Conservation (phyloP, 1,140 invertebrate species). For the Ruditapes philippinarum region DNA sequence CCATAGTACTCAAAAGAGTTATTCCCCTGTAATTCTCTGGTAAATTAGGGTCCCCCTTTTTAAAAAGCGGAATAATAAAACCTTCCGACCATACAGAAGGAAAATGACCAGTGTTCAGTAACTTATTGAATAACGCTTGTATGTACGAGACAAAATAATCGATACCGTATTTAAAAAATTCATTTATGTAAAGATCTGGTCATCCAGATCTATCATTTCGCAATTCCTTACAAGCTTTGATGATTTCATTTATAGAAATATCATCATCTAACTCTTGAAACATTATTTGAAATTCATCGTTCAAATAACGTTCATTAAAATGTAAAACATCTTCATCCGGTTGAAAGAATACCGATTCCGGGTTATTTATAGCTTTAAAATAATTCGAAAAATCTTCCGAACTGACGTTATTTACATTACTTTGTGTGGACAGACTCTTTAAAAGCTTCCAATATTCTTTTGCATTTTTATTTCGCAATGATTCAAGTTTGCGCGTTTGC, state of each 20-base stretch:
- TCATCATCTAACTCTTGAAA: constrained; percentile 20
- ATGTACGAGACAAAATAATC: neutral
- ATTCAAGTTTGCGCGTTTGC: constrained; percentile 6
- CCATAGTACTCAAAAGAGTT: constrained; percentile 26
- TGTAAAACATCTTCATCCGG: neutral
- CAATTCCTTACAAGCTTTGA: constrained; percentile 4
- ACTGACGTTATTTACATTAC: neutral
- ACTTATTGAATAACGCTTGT: constrained; percentile 24
- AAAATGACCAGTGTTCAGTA: constrained; percentile 28
- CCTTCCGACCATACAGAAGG: neutral
- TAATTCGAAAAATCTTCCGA: neutral
- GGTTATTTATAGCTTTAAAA: constrained; percentile 37
- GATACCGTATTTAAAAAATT: constrained; percentile 35
- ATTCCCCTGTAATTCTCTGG: constrained; percentile 31
- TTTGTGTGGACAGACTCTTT: neutral
- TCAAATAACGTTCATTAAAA: neutral
- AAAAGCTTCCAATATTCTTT: constrained; percentile 6
- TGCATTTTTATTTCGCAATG: constrained; percentile 4
- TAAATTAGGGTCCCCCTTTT: neutral
- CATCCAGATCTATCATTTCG: neutral
- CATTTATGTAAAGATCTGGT: neutral
- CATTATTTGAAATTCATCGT: constrained; percentile 12
- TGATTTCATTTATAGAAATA: neutral
- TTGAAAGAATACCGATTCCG: neutral
- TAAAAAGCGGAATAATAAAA: constrained; percentile 37